Conservation (phyloP, 2,113 vertebrate species). For the Paratilapia polleni region DNA sequence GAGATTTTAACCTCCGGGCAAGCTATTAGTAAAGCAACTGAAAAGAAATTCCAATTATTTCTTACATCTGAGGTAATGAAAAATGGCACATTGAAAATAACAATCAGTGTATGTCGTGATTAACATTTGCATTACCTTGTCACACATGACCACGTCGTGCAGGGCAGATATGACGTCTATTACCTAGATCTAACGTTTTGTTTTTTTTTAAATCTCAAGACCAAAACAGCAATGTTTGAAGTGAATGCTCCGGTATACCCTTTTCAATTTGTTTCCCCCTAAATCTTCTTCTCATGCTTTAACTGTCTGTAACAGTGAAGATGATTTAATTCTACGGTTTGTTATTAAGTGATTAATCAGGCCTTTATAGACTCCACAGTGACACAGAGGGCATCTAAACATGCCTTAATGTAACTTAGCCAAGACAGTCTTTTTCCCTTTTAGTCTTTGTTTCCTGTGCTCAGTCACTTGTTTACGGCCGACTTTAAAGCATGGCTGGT, state of each 20-base stretch:
- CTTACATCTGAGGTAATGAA: conserved; percentile 61
- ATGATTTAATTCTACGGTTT: conserved; percentile 42
- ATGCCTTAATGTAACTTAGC: conserved; percentile 21
- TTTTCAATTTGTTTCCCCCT: not conserved
- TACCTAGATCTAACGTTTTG: conserved; percentile 29
- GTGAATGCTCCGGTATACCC: not conserved
- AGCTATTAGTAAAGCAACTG: conserved; percentile 49
- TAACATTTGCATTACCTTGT: conserved; percentile 47
- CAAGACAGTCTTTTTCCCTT: conserved; percentile 25
- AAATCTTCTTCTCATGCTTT: conserved; percentile 15
- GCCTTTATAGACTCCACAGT: conserved; percentile 50
- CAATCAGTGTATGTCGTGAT: conserved; percentile 61
- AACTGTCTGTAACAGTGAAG: conserved; percentile 41
- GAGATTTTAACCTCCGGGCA: conserved; percentile 64
- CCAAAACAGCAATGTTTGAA: not conserved
- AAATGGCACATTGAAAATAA: conserved; percentile 58
- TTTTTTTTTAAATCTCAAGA: not conserved
- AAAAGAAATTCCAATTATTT: conserved; percentile 67
- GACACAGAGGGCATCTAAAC: conserved; percentile 19
- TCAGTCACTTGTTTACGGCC: conserved; percentile 58
- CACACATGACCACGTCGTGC: conserved; percentile 8
- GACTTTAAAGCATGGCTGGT: conserved; percentile 50
- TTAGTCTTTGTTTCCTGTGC: conserved; percentile 41
- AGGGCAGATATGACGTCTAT: conserved; percentile 23
- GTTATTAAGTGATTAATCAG: conserved; percentile 66